Evolutionary conservation across 2,888 invertebrate species (phyloP).

Genomic region (Galerucella pusilla): DNA sequence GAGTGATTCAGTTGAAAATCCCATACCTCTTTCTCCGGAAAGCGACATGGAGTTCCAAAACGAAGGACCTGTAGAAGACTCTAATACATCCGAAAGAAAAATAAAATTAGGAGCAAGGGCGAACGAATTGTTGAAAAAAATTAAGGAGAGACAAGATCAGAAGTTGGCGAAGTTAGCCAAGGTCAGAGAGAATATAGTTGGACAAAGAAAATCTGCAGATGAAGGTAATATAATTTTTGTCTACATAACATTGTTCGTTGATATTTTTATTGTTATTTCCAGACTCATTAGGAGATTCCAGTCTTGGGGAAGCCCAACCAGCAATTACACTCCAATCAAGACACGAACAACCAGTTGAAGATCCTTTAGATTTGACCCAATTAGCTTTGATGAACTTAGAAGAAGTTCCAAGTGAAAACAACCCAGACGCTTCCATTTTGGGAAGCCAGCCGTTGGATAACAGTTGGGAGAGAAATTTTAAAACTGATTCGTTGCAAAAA

Average conservation of each 20-base stretch:
- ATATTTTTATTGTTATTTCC: neutral
- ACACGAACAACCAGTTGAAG: constrained; percentile 2
- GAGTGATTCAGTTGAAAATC: neutral
- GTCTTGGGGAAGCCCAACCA: neutral
- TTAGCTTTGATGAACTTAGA: neutral
- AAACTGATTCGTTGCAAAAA: constrained; percentile 10
- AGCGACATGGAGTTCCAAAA: neutral
- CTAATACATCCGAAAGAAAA: constrained; percentile 4
- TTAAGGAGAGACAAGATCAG: constrained; percentile 31
- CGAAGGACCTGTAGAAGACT: neutral
- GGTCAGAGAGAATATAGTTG: neutral
- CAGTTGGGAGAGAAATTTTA: constrained; percentile 30
- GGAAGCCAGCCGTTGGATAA: constrained; percentile 40
- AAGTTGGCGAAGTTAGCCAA: constrained; percentile 5
- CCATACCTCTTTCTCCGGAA: neutral
- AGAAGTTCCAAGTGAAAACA: neutral
- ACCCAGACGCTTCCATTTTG: constrained; percentile 8
- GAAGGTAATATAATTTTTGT: neutral
- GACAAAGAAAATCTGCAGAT: neutral
- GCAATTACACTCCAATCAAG: neutral
- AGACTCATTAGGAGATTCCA: neutral
- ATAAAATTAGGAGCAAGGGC: constrained; percentile 22
- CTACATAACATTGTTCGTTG: neutral
- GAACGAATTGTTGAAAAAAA: constrained; percentile 23
- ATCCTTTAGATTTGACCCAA: neutral